Evolutionary conservation across 2,113 vertebrate species (phyloP).

Genomic region (Hepsetus odoe): DNA sequence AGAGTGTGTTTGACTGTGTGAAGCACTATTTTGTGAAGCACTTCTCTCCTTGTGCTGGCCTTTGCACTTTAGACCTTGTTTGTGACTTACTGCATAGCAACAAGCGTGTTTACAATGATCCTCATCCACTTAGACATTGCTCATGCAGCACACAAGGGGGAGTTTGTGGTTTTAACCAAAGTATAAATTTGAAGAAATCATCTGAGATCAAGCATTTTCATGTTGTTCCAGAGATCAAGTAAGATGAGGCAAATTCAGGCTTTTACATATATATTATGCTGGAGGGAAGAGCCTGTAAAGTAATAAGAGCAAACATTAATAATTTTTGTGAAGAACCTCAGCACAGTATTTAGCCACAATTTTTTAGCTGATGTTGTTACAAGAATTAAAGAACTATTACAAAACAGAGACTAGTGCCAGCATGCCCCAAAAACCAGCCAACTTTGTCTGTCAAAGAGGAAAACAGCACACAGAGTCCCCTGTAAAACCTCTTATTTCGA

Average conservation of each 20-base stretch:
- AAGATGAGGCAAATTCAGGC: conserved; percentile 56
- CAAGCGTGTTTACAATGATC: conserved; percentile 60
- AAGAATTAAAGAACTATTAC: conserved; percentile 19
- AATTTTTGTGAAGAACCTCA: conserved; percentile 25
- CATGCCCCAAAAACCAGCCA: conserved; percentile 20
- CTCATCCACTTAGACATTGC: conserved; percentile 38
- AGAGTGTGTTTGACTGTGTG: conserved; percentile 28
- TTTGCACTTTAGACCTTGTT: conserved; percentile 35
- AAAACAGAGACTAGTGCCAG: conserved; percentile 37
- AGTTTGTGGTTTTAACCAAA: conserved; percentile 69
- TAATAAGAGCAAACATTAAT: conserved; percentile 21
- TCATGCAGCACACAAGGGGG: conserved; percentile 56
- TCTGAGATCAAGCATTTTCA: conserved; percentile 58
- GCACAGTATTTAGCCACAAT: neutral
- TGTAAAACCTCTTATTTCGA: conserved; percentile 36
- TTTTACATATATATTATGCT: conserved; percentile 63
- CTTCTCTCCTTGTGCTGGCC: conserved; percentile 23
- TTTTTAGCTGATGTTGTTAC: neutral
- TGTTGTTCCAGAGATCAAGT: conserved; percentile 49
- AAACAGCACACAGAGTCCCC: conserved; percentile 12
- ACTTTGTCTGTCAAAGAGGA: conserved; percentile 2
- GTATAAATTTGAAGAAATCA: conserved; percentile 65
- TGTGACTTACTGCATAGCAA: conserved; percentile 48
- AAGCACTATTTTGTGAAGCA: conserved; percentile 18
- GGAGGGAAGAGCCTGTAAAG: conserved; percentile 35